Conservation (phyloP, 2,797 vertebrate species). For the Lateolabrax maculatus region DNA sequence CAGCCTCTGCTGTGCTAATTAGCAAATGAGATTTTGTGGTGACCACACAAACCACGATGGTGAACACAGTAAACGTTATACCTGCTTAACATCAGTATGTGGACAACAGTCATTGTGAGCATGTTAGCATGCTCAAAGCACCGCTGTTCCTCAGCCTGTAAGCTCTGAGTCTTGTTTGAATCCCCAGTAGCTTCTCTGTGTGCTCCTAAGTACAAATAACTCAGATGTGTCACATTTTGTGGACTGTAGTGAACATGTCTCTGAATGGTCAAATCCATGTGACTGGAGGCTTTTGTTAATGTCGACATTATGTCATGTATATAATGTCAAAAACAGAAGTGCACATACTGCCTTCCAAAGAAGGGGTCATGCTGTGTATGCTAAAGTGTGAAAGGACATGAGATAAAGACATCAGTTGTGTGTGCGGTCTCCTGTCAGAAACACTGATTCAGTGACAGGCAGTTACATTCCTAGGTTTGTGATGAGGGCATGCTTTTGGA, state of each 20-base stretch:
- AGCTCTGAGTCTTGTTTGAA: background rate
- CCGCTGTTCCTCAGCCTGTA: background rate
- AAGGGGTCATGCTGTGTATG: conserved; percentile 65
- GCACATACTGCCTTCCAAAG: conserved; percentile 29
- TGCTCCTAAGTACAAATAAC: background rate
- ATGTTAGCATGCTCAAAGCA: background rate
- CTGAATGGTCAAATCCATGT: conserved; percentile 8
- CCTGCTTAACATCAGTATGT: background rate
- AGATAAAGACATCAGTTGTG: conserved; percentile 58
- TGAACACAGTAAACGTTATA: background rate
- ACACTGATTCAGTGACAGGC: conserved; percentile 50
- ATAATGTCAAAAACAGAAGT: conserved; percentile 77
- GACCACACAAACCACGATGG: background rate
- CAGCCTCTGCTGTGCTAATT: background rate
- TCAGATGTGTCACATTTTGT: conserved; percentile 7
- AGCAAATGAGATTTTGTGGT: background rate
- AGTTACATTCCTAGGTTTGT: conserved; percentile 39
- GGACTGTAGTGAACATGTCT: background rate
- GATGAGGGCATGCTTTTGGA: background rate
- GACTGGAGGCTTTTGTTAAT: conserved; percentile 17
- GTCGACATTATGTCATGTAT: conserved; percentile 40
- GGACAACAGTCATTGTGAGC: no score
- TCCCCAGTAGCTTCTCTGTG: no score
- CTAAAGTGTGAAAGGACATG: conserved; percentile 59
- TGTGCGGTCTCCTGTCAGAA: conserved; percentile 65